Evolutionary conservation across 2,888 invertebrate species (phyloP).

Genomic region (Himalopsyche kuldschensis): DNA sequence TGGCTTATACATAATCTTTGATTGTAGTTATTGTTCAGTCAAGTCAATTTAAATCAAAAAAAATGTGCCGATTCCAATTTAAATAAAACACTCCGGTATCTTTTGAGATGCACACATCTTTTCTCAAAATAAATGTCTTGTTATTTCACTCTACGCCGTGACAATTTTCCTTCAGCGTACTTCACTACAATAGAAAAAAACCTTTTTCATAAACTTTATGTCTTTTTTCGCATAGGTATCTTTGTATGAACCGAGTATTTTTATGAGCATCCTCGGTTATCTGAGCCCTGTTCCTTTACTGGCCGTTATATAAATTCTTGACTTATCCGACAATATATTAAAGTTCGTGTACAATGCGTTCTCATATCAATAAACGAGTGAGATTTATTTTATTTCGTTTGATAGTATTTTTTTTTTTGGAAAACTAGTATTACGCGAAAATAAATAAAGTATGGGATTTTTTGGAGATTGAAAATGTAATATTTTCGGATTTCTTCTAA

Average conservation of each 20-base stretch:
- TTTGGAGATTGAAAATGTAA: too few relatives aligned
- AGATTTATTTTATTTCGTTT: not conserved
- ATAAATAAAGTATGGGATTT: too few relatives aligned
- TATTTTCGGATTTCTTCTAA: too few relatives aligned
- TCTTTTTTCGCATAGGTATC: not conserved
- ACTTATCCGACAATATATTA: not conserved
- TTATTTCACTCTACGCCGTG: not conserved
- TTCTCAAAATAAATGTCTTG: not conserved
- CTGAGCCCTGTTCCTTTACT: not conserved
- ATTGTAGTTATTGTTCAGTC: too few relatives aligned
- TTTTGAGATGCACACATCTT: not conserved
- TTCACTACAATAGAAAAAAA: not conserved
- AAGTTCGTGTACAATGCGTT: not conserved
- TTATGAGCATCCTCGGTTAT: not conserved
- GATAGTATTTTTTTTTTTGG: not conserved
- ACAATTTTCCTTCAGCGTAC: not conserved
- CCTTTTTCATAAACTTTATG: not conserved
- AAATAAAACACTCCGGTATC: not conserved
- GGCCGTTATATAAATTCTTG: not conserved
- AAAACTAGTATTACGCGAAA: too few relatives aligned
- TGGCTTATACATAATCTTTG: too few relatives aligned
- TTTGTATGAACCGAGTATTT: not conserved
- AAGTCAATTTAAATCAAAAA: too few relatives aligned
- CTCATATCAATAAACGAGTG: not conserved
- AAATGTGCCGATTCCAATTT: too few relatives aligned